Conservation (phyloP, 2,797 vertebrate genomes). For the Megaceryle alcyon region DNA sequence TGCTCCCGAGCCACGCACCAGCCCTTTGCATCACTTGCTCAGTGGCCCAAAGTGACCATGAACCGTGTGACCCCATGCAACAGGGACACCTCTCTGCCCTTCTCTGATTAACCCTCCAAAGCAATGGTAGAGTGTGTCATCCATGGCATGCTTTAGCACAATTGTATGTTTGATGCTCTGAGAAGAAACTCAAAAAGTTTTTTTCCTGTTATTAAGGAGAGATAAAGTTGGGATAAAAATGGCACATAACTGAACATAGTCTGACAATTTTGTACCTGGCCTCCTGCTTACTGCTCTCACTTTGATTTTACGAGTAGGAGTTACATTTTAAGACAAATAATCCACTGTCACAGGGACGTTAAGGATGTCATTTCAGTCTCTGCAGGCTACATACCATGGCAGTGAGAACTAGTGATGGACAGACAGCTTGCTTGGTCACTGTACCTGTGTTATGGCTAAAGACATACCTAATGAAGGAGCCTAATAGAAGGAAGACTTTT, state of each 20-base stretch:
- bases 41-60: neutral
- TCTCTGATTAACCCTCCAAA: neutral
- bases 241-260: neutral
- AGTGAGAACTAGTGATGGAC: neutral
- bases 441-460: neutral
- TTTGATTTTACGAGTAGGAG: neutral
- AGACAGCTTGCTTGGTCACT: neutral
- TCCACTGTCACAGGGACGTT: neutral
- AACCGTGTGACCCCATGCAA: fast-evolving
- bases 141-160: fast-evolving
- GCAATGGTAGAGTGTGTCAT: fast-evolving
- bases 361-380: neutral
- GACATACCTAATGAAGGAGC: neutral
- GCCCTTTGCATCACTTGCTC: neutral
- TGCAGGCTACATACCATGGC: neutral
- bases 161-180: neutral
- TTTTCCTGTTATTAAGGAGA: slow-evolving; percentile 13
- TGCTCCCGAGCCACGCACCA: neutral
- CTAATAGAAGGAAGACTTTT: neutral
- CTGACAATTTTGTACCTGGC: neutral
- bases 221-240: slow-evolving; percentile 25
- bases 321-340: neutral
- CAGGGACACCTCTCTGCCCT: neutral
- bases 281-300: neutral
- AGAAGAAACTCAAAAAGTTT: neutral